phyloP scores from a whole-genome alignment of 2,113 vertebrate species.

The Phaethon lepturus region DNA sequence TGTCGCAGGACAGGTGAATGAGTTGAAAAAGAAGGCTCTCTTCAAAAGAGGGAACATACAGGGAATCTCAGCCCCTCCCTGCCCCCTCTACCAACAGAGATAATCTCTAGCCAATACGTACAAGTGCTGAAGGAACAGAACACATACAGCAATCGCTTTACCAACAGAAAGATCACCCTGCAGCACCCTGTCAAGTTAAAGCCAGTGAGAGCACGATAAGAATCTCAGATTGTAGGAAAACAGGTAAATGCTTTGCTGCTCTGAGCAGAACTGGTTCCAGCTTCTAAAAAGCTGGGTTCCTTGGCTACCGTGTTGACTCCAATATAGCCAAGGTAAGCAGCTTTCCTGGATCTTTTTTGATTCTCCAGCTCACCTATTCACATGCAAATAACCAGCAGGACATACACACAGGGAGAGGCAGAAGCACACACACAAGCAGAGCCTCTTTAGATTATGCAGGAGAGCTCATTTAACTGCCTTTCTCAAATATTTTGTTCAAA shows the following conservation, averaged over 20 bases:
- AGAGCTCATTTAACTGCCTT: background rate
- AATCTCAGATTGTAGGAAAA: background rate
- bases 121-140: background rate
- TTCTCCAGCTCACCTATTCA: background rate
- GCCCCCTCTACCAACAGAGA: background rate
- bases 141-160: background rate
- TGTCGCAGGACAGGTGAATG: background rate
- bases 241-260: background rate
- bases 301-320: background rate
- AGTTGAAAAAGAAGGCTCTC: background rate
- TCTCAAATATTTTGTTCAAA: background rate
- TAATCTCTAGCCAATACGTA: fast-evolving
- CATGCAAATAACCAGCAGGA: background rate
- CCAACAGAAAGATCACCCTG: background rate
- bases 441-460: background rate
- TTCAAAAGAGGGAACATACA: background rate
- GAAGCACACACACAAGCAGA: background rate
- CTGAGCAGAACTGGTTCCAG: background rate
- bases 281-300: background rate
- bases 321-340: background rate
- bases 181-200: background rate
- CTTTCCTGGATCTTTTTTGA: background rate
- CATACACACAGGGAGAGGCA: background rate
- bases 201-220: background rate
- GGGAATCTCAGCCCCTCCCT: background rate